Base-by-base conservation (phyloP, 2,797 vertebrate genomes). In the Chaetodon trifasciatus region DNA sequence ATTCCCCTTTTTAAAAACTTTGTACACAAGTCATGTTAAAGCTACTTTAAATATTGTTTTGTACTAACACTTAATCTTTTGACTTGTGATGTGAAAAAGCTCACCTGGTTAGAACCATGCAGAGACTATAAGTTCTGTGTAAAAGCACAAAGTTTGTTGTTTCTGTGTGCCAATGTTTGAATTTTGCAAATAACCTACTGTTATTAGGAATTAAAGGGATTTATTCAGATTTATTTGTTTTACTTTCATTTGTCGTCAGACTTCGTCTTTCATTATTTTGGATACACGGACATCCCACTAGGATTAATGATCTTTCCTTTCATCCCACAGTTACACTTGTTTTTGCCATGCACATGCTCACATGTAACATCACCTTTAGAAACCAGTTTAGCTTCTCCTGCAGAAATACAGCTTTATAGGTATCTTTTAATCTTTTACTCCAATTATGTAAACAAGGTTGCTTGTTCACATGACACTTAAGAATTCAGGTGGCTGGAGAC, bases 191-290 rank as follows among this genome's bases (percentile, higher is more conserved):
- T 53, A 53, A 53, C 4, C 11, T 12, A 53, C n/a, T 24, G n/a
- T 13, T 53, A 11, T 32, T 32, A 23, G 11, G 50, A 53, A 28
- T 49, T 62, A 17, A 61, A 42, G 2, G 1, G 21, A 28, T 12
- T 62, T 39, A 24, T 46, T 66, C 24, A 16, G 46, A 66, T 66
- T n/a, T 46, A 28, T 66, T 35, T 37, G 12, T 50, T 66, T 50
- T 9, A 24, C 11, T 65, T 35, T 35, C 7, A 39, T 24, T 67
- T 37, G 24, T 56, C 16, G 24, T 56, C 53, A 56, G 53, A 56
- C 13, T 28, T 66, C 9, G 32, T 49, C 47, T n/a, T 64, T 28
- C 46, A 32, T 50, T 37, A 32, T 56, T 56, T 66, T 15, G 12
- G 32, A 50, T 37, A 52, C 47, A 37, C 32, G 11, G 19, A 52